Percentiles rank a stretch among this genome's conserved stretches.
Conservation (phyloP, 2,797 vertebrate species). For the Gymnodraco acuticeps region DNA sequence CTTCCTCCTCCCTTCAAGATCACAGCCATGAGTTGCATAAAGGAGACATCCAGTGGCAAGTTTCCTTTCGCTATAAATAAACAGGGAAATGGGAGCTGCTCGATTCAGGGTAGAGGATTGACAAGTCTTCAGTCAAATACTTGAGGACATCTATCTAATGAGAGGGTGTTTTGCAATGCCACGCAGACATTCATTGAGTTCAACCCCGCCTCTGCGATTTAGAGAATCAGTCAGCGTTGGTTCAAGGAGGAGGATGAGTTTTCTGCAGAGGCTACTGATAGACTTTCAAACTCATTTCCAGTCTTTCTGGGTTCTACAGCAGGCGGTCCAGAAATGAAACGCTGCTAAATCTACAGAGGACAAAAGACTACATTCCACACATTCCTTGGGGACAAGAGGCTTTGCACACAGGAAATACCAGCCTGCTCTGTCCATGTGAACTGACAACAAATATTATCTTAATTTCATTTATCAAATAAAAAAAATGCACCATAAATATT, state of each 20-base stretch:
- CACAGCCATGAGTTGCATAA: conserved; percentile 56
- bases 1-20: conserved; percentile 58
- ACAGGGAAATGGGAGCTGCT: conserved; percentile 42
- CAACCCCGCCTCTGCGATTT: conserved; percentile 31
- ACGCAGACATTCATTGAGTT: conserved; percentile 23
- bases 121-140: conserved; percentile 63
- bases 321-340: conserved; percentile 64
- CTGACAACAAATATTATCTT: conserved; percentile 69
- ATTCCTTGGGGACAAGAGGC: conserved; percentile 81
- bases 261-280: conserved; percentile 44
- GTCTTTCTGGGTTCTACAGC: conserved; percentile 51
- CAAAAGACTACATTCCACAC: conserved; percentile 82
- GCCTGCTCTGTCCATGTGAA: conserved; percentile 54
- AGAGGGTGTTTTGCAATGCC: conserved; percentile 43
- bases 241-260: conserved; percentile 45
- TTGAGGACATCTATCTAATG: conserved; percentile 66
- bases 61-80: conserved; percentile 72
- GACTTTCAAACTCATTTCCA: conserved; percentile 51
- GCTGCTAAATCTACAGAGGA: conserved; percentile 73
- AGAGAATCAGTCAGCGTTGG: conserved; percentile 40
- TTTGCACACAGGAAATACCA: conserved; percentile 84
- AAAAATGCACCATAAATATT: neutral
- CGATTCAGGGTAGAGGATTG: conserved; percentile 44
- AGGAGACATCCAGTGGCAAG: conserved; percentile 58
- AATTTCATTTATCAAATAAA: conserved; percentile 36